These are phyloP conservation scores for Drosophila lutescens DNA, from an alignment of 2,888 invertebrate genomes.

Conservation along the genomic window DNA sequence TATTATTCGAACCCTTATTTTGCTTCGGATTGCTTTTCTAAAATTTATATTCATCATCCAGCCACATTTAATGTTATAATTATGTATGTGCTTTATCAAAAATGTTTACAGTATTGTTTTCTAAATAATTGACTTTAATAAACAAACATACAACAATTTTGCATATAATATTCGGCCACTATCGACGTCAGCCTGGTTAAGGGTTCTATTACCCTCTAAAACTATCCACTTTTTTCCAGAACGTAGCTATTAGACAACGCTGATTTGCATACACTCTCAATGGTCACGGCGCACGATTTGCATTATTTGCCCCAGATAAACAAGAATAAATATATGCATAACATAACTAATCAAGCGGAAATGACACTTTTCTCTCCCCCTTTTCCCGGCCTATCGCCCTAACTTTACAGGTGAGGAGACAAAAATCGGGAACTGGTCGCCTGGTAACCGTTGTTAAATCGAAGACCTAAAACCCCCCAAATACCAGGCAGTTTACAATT, in stretches of 20 bases:
- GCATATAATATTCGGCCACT: too few species aligned
- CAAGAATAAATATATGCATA: slow-evolving; percentile 53
- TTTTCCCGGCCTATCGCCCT: not conserved
- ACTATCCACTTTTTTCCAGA: not conserved
- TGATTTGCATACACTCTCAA: slow-evolving; percentile 27
- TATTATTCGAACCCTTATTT: too few species aligned
- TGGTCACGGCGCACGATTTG: slow-evolving; percentile 23
- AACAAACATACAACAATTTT: too few species aligned
- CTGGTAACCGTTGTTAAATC: slow-evolving; percentile 77
- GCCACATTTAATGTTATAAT: too few species aligned
- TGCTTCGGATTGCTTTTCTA: too few species aligned
- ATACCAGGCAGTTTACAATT: slow-evolving; percentile 47
- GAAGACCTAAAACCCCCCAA: slow-evolving; percentile 55
- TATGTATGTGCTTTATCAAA: too few species aligned
- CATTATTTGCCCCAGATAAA: slow-evolving; percentile 69
- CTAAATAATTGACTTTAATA: too few species aligned
- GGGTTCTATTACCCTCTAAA: not conserved
- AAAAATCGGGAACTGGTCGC: slow-evolving; percentile 25
- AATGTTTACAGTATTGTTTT: too few species aligned
- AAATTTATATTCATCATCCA: too few species aligned
- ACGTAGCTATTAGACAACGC: slow-evolving; percentile 2
- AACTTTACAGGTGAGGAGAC: slow-evolving; percentile 21
- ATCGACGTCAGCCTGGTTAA: too few species aligned
- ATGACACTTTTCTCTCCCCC: slow-evolving; percentile 3
- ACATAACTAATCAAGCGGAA: slow-evolving; percentile 59